Base-by-base conservation (phyloP, 2,888 invertebrate genomes). In the Drosophila flavopinicola region DNA sequence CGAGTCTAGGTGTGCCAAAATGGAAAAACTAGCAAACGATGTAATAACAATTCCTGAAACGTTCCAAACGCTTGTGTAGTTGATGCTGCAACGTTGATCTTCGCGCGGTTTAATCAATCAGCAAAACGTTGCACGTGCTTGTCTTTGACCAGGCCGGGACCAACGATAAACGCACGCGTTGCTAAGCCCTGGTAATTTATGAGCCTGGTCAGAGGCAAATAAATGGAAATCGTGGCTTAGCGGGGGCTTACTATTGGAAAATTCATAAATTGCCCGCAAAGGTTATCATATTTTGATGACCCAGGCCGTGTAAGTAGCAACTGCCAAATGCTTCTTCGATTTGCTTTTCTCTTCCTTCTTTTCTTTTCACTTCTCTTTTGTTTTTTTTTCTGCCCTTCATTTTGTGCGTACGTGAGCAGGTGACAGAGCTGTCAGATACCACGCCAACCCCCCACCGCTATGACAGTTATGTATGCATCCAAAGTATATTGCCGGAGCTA, bases 41-140 rank as follows among this genome's bases (percentile, higher is more conserved):
- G 73, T 71, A 86, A 86, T 86, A 83, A 84, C 85, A 86, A 86
- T 84, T 83, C 86, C 64, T 64, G 54, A 44, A 85, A 83, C 79
- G 85, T 83, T 63, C 64, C 45, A 24, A 52, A 13, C 45, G 27
- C 32, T 39, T 41, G 64, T 63, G 42, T 44, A 41, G 69, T 66
- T 66, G 69, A 39, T 59, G 60, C 63, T 54, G 45, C 49, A 61
- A 48, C 54, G 68, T 60, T 69, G 71, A 71, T 71, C 68, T 82
- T 67, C 48, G 65, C 72, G 83, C 72, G 78, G 75, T 82, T 80
- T 80, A 85, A 80, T 80, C 80, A 80, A 80, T 80, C 80, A 80
- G 83, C 79, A 65, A 78, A 75, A 67, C 65, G 60, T 59, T 63
- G 85, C 78, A 85, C 82, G 80, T 78, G 78, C 72, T 39, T 38